Conservation (phyloP, 2,797 vertebrate genomes). For the Peromyscus attwateri region DNA sequence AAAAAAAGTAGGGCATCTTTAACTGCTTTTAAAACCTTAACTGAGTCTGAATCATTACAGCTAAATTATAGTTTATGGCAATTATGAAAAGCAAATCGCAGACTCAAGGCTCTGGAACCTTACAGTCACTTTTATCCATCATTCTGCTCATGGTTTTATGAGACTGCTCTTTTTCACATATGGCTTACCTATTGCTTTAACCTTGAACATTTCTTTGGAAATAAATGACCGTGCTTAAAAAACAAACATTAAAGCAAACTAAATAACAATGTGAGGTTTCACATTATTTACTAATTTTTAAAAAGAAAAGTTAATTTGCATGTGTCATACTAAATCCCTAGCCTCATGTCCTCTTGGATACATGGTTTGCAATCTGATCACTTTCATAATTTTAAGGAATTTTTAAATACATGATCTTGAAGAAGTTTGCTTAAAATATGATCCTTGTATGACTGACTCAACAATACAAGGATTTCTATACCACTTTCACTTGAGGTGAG, state of each 20-base stretch:
- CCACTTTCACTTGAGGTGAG: neutral
- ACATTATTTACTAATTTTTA: neutral
- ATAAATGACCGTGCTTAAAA: neutral
- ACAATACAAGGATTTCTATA: neutral
- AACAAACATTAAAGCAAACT: neutral
- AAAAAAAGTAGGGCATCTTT: slow-evolving; percentile 9
- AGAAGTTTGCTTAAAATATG: neutral
- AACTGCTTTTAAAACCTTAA: slow-evolving; percentile 70
- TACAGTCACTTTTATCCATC: slow-evolving; percentile 44
- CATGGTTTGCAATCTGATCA: neutral
- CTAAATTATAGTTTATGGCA: neutral
- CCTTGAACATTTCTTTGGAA: slow-evolving; percentile 32
- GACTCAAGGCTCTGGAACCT: slow-evolving; percentile 40
- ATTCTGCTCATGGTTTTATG: neutral
- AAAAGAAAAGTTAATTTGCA: neutral
- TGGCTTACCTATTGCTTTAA: neutral
- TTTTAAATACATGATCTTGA: slow-evolving; percentile 1
- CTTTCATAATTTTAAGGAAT: slow-evolving; percentile 16
- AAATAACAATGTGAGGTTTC: neutral
- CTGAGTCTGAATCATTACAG: slow-evolving; percentile 31
- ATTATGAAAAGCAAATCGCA: slow-evolving; percentile 56
- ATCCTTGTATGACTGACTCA: neutral
- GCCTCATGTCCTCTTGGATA: neutral
- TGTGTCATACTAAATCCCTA: neutral
- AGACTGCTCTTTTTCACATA: neutral